Evolutionary conservation across 2,797 vertebrate species (phyloP).

Genomic region (Pristis pectinata): DNA sequence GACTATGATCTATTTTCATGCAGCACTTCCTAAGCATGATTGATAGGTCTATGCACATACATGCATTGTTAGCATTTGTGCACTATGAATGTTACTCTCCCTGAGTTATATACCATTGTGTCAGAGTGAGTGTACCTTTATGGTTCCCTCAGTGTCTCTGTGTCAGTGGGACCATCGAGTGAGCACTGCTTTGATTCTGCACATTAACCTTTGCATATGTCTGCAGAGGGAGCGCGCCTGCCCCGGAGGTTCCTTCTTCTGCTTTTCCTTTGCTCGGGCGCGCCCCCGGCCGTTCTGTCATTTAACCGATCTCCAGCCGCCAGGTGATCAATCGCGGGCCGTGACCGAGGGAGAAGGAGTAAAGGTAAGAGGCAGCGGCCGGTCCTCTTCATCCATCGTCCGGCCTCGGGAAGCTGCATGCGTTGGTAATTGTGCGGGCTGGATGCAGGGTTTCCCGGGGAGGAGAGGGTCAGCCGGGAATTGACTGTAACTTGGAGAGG

Average conservation of each 20-base stretch:
- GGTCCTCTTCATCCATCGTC: not conserved
- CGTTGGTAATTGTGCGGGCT: not conserved
- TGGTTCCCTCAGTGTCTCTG: not conserved
- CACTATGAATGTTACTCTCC: not conserved
- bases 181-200: not conserved
- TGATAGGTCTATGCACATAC: not conserved
- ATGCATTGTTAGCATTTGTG: not conserved
- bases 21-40: not conserved
- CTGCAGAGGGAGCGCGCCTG: not conserved
- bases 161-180: not conserved
- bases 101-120: not conserved
- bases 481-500: not conserved
- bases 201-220: not conserved
- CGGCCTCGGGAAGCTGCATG: not conserved
- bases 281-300: not conserved
- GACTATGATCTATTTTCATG: not conserved
- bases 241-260: not conserved
- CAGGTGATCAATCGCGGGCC: constrained; percentile 9
- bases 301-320: not conserved
- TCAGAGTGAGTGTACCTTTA: not conserved
- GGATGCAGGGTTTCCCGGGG: not conserved
- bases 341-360: not conserved
- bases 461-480: not conserved
- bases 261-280: not conserved
- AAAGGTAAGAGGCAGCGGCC: not conserved